Evolutionary conservation across 2,888 invertebrate genomes (phyloP).

Genomic region (Cheilosia variabilis): DNA sequence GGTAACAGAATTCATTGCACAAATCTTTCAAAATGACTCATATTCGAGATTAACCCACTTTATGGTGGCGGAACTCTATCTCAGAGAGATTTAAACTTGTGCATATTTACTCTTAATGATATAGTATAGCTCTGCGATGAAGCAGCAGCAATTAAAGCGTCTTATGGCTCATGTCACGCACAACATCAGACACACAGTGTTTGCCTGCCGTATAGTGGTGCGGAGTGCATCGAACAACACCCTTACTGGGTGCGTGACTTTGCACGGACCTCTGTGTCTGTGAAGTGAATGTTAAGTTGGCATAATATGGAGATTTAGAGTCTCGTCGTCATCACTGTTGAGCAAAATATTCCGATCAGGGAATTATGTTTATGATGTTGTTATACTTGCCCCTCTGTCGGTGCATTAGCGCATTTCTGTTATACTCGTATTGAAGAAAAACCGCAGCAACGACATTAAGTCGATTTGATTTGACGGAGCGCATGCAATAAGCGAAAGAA

Average conservation of each 20-base stretch:
- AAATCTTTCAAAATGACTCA: slow-evolving; percentile 53
- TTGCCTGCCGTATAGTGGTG: neutral
- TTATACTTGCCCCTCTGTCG: slow-evolving; percentile 1
- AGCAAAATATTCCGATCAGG: slow-evolving; percentile 44
- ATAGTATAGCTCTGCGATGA: neutral
- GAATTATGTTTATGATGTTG: slow-evolving; percentile 59
- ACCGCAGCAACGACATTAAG: slow-evolving; percentile 57
- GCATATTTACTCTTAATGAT: slow-evolving; percentile 35
- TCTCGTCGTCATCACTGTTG: slow-evolving; percentile 34
- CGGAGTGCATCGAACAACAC: slow-evolving; percentile 32
- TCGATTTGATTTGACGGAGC: slow-evolving; percentile 44
- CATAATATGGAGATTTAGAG: slow-evolving; percentile 45
- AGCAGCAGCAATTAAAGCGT: slow-evolving; percentile 51
- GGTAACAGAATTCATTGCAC: slow-evolving; percentile 14
- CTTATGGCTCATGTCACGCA: slow-evolving; percentile 57
- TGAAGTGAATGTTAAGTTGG: slow-evolving; percentile 59
- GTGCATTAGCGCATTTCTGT: neutral
- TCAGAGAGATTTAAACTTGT: slow-evolving; percentile 14
- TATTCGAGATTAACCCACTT: slow-evolving; percentile 66
- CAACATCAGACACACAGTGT: neutral
- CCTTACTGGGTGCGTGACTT: slow-evolving; percentile 28
- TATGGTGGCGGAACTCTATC: slow-evolving; percentile 45
- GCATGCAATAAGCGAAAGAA: slow-evolving; percentile 73
- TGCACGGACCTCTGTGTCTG: slow-evolving; percentile 29
- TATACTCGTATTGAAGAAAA: neutral